A percentile compares a stretch with the other conserved stretches of the same genome.
phyloP scores from a whole-genome alignment of 1,140 invertebrate genomes.

The Drosophila mayri region DNA sequence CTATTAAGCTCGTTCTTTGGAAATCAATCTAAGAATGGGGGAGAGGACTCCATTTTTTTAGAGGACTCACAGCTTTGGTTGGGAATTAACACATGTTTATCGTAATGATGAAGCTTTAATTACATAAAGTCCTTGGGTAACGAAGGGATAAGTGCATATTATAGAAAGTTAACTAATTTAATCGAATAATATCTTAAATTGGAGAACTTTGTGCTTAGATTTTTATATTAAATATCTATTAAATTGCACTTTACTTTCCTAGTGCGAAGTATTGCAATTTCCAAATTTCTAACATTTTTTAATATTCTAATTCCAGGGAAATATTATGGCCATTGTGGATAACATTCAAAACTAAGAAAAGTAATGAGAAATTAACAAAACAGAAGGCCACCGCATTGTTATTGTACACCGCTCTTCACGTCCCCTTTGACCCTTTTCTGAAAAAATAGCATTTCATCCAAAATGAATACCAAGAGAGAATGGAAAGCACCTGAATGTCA shows the following conservation, averaged over 20 bases:
- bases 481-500: slow-evolving; percentile 63
- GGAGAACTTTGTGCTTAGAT: too few species aligned
- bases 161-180: neutral
- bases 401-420: neutral
- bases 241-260: too few species aligned
- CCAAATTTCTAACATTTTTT: neutral
- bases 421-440: neutral
- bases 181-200: too few species aligned
- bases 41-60: neutral
- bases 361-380: slow-evolving; percentile 1
- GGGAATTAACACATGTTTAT: slow-evolving; percentile 13
- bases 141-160: neutral
- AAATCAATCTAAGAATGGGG: slow-evolving; percentile 16
- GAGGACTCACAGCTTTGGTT: neutral
- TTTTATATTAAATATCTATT: too few species aligned
- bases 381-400: slow-evolving; percentile 16
- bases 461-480: slow-evolving; percentile 32
- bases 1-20: slow-evolving; percentile 7
- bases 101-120: slow-evolving; percentile 1
- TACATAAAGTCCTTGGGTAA: neutral
- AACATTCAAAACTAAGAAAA: neutral
- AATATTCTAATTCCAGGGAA: neutral
- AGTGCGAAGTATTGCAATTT: too few species aligned
- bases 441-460: slow-evolving; percentile 23
- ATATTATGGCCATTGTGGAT: neutral